Conservation (phyloP, 2,888 invertebrate species). For the Spodoptera exigua region DNA sequence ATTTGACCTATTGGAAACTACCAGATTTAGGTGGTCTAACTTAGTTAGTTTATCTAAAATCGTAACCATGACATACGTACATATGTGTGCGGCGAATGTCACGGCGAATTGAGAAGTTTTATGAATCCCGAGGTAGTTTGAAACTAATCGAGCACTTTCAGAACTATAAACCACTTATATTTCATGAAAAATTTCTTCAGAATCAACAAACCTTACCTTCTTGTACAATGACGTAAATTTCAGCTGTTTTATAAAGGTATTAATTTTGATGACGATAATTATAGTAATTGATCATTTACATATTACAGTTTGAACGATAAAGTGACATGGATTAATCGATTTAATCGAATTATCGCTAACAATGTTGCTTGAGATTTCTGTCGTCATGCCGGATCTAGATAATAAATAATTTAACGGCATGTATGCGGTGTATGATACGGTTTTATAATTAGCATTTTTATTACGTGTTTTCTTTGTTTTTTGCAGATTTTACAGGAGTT, state of each 20-base stretch:
- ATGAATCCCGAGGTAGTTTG: too few species aligned
- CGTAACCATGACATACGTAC: too few species aligned
- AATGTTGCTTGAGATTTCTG: constrained; percentile 33
- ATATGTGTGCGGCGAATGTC: too few species aligned
- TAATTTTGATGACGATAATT: constrained; percentile 20
- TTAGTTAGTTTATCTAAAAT: too few species aligned
- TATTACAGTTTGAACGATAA: constrained; percentile 50
- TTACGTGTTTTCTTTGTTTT: background rate
- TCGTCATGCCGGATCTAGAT: constrained; percentile 34
- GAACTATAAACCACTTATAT: too few species aligned
- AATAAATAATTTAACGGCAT: background rate
- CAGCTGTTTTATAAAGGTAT: constrained; percentile 30
- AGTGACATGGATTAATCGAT: constrained; percentile 25
- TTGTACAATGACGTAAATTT: constrained; percentile 17
- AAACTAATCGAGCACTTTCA: too few species aligned
- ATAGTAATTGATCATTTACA: constrained; percentile 12
- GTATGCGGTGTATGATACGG: background rate
- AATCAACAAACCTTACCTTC: too few species aligned
- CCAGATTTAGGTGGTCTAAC: too few species aligned
- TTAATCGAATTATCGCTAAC: constrained; percentile 41
- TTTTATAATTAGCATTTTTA: background rate
- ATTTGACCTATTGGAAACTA: too few species aligned
- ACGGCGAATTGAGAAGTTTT: too few species aligned
- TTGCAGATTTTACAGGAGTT: too few species aligned
- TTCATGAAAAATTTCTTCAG: too few species aligned